phyloP scores from a whole-genome alignment of 35 echinoderm and acorn worm species.

The Ophiothrix spiculata region DNA sequence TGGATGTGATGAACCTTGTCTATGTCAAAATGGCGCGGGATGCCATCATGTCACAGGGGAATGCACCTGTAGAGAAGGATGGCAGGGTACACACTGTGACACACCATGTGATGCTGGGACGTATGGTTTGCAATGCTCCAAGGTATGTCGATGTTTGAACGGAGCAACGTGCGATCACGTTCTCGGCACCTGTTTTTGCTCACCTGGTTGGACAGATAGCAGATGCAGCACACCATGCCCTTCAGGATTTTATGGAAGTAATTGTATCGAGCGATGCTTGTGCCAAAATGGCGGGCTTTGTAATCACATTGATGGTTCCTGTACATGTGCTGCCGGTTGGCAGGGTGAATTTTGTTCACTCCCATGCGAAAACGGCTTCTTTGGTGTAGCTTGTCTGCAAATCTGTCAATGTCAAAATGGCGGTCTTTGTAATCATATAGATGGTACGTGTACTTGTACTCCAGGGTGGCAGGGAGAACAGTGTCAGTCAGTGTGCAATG shows the following conservation, averaged over 20 bases:
- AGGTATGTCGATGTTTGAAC: conserved; percentile 61
- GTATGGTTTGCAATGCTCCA: conserved; percentile 59
- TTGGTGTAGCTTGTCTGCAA: conserved; percentile 38
- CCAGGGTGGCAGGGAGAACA: conserved; percentile 55
- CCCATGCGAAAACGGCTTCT: conserved; percentile 47
- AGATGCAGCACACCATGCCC: conserved; percentile 51
- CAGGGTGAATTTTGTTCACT: conserved; percentile 36
- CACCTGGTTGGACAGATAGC: conserved; percentile 41
- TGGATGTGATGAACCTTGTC: conserved; percentile 44
- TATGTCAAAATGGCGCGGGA: conserved; percentile 53
- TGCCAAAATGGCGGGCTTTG: conserved; percentile 78
- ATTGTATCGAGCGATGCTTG: conserved; percentile 60
- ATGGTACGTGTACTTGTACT: conserved; percentile 68
- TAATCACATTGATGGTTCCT: conserved; percentile 57
- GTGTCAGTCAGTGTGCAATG: conserved; percentile 41
- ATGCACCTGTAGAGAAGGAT: conserved; percentile 59
- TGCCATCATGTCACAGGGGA: conserved; percentile 58
- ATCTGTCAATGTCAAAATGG: conserved; percentile 68
- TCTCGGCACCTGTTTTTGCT: conserved; percentile 53
- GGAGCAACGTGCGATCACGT: conserved; percentile 41
- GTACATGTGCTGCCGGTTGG: conserved; percentile 76
- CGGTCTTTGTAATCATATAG: conserved; percentile 41
- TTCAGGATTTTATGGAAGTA: conserved; percentile 54
- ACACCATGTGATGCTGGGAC: conserved; percentile 29
- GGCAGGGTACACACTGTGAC: conserved; percentile 57